Evolutionary conservation across 1,140 invertebrate genomes (phyloP).

Genomic region (Drosophila bifasciata): DNA sequence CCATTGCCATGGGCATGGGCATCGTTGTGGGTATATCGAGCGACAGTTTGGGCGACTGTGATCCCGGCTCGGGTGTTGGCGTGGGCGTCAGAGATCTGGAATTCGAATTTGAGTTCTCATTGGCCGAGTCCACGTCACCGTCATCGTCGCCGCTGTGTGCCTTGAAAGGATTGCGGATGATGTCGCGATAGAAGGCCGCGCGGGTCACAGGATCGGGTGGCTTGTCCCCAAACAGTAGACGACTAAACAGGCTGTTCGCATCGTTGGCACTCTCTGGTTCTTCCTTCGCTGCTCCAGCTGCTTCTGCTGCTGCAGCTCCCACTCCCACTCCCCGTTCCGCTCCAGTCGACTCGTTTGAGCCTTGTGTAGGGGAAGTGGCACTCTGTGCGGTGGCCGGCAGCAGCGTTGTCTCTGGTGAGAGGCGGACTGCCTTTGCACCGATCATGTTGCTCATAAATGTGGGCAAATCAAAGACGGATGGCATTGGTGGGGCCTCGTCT

Average conservation of each 20-base stretch:
- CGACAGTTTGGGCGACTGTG: conserved; percentile 53
- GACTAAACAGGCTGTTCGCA: conserved; percentile 26
- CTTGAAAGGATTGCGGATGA: conserved; percentile 69
- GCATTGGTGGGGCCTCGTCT: conserved; percentile 36
- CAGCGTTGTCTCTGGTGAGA: background rate
- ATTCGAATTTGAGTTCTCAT: conserved; percentile 60
- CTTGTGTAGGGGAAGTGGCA: conserved; percentile 15
- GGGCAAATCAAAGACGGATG: conserved; percentile 68
- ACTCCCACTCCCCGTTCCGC: too few species aligned
- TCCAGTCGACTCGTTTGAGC: background rate
- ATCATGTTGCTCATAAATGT: conserved; percentile 71
- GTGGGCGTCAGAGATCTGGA: conserved; percentile 69
- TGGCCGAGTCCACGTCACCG: conserved; percentile 25
- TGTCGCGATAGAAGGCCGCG: conserved; percentile 57
- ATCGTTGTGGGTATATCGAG: background rate
- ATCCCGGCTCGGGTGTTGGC: conserved; percentile 60
- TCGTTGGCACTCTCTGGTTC: background rate
- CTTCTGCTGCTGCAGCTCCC: too few species aligned
- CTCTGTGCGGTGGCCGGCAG: conserved; percentile 5
- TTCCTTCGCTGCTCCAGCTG: background rate
- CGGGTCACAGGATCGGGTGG: conserved; percentile 43
- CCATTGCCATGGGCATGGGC: too few species aligned
- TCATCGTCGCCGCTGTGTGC: conserved; percentile 53
- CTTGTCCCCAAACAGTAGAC: conserved; percentile 41
- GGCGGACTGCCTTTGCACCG: conserved; percentile 2